These are phyloP conservation scores for Sardina pilchardus DNA, from an alignment of 2,113 vertebrate species.

Conservation along the genomic window DNA sequence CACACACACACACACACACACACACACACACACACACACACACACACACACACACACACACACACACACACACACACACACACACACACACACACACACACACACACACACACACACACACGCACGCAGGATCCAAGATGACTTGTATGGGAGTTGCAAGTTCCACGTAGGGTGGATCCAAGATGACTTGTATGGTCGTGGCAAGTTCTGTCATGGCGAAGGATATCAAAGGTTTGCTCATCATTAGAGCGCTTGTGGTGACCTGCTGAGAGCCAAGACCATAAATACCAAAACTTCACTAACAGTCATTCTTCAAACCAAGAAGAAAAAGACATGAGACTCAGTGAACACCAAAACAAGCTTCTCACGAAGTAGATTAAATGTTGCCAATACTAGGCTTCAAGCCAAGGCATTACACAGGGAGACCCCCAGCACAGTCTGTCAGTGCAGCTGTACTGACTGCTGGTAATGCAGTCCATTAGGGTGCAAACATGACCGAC, in stretches of 20 bases:
- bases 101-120: too few species aligned
- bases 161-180: neutral
- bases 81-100: neutral
- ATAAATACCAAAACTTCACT: neutral
- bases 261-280: neutral
- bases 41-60: neutral
- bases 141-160: neutral
- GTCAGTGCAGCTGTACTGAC: neutral
- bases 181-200: neutral
- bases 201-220: neutral
- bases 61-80: neutral
- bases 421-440: neutral
- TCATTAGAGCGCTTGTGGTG: neutral
- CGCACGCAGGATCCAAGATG: neutral
- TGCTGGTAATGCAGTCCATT: neutral
- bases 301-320: too few species aligned
- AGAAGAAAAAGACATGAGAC: too few species aligned
- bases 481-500: neutral
- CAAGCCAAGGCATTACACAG: too few species aligned
- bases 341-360: too few species aligned
- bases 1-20: neutral
- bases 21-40: neutral
- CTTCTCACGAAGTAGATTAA: too few species aligned
- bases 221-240: neutral
- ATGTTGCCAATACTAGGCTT: too few species aligned